Evolutionary conservation across 2,113 vertebrate genomes (phyloP).

Genomic region (Nothoprocta pentlandii): DNA sequence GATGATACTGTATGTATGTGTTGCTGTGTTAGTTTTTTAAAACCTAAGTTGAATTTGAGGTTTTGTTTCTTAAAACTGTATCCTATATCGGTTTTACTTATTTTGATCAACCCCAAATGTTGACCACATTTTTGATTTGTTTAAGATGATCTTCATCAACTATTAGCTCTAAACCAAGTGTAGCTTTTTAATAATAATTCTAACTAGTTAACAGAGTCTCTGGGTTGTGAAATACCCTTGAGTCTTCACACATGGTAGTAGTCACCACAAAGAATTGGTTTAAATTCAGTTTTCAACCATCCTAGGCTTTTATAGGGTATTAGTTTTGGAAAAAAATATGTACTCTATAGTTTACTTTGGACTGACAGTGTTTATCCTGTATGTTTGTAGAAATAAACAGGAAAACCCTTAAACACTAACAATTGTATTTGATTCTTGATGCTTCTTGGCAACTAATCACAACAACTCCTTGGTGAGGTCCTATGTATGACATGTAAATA

Average conservation of each 20-base stretch:
- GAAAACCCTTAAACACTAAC: constrained; percentile 85
- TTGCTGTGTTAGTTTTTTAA: background rate
- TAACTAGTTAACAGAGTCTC: constrained; percentile 67
- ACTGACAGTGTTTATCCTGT: constrained; percentile 83
- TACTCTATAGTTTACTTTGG: constrained; percentile 80
- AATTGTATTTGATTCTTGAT: constrained; percentile 82
- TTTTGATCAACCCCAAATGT: constrained; percentile 30
- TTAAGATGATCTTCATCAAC: constrained; percentile 33
- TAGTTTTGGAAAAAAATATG: constrained; percentile 74
- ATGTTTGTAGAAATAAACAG: constrained; percentile 86
- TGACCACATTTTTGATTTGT: background rate
- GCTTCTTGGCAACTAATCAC: constrained; percentile 82
- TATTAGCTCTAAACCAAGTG: background rate
- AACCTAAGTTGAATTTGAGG: background rate
- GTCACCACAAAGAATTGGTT: constrained; percentile 52
- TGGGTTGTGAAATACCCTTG: constrained; percentile 56
- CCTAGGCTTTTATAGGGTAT: constrained; percentile 62
- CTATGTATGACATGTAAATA: constrained; percentile 80
- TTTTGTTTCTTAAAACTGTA: constrained; percentile 22
- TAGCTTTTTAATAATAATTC: constrained; percentile 56
- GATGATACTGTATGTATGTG: constrained; percentile 16
- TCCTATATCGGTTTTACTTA: background rate
- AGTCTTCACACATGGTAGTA: constrained; percentile 64
- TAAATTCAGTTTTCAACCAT: constrained; percentile 68
- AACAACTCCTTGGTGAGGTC: constrained; percentile 79